Conservation (phyloP, 2,113 vertebrate species). For the Notarius lentiginosus region DNA sequence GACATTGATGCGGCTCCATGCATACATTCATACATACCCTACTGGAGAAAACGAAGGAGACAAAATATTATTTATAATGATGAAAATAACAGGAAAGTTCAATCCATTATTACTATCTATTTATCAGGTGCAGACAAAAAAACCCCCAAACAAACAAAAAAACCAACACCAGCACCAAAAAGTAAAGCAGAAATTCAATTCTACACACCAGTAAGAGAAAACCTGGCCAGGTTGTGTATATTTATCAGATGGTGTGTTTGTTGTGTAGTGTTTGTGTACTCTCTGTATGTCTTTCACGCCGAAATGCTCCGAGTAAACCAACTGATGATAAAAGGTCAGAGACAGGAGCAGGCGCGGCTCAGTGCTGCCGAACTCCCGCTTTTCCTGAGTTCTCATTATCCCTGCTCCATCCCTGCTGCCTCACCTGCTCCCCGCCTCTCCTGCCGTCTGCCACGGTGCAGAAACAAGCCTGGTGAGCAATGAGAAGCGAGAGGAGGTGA, state of each 20-base stretch:
- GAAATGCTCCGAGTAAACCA: slow-evolving; percentile 27
- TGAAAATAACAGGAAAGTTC: too few species aligned
- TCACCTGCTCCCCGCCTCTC: slow-evolving; percentile 48
- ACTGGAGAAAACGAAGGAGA: too few species aligned
- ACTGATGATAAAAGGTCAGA: slow-evolving; percentile 39
- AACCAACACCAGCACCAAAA: not conserved
- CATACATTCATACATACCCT: too few species aligned
- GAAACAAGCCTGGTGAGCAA: slow-evolving; percentile 44
- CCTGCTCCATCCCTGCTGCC: slow-evolving; percentile 34
- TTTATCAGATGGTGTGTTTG: not conserved
- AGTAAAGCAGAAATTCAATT: not conserved
- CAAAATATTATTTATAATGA: too few species aligned
- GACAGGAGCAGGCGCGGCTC: slow-evolving; percentile 33
- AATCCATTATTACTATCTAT: too few species aligned
- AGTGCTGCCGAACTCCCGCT: slow-evolving; percentile 32
- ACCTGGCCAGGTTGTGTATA: not conserved
- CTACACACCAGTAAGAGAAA: not conserved
- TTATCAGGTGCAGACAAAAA: not conserved
- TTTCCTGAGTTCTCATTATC: slow-evolving; percentile 54
- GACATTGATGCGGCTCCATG: too few species aligned
- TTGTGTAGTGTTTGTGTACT: not conserved
- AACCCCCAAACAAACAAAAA: too few species aligned
- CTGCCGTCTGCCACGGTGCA: slow-evolving; percentile 38
- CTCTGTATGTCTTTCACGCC: slow-evolving; percentile 7
- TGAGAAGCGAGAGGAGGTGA: slow-evolving; percentile 40